Percentiles rank a stretch among this genome's conserved stretches.
Evolutionary conservation across 2,888 invertebrate genomes (phyloP).

Genomic region (Hydroisotoma schaefferi): DNA sequence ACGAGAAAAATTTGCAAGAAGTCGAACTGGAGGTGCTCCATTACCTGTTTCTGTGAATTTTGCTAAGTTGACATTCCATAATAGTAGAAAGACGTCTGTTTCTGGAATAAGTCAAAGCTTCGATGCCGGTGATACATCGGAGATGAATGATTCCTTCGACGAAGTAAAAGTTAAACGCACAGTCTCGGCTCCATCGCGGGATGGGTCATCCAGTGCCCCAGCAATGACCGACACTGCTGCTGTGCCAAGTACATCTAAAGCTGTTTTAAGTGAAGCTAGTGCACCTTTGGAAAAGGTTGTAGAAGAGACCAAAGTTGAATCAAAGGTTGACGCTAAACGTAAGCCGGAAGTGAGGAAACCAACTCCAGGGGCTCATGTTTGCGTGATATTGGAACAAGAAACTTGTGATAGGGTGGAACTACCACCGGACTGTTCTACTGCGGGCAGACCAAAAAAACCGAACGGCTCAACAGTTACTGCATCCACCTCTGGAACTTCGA

Average conservation of each 20-base stretch:
- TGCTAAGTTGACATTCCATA: slow-evolving; percentile 43
- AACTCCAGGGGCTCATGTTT: slow-evolving; percentile 38
- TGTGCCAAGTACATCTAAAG: slow-evolving; percentile 19
- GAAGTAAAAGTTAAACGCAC: slow-evolving; percentile 45
- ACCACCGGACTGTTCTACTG: neutral
- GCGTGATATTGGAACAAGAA: slow-evolving; percentile 44
- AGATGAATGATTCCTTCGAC: slow-evolving; percentile 41
- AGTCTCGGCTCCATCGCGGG: slow-evolving; percentile 41
- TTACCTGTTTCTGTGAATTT: slow-evolving; percentile 37
- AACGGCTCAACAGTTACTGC: slow-evolving; percentile 20
- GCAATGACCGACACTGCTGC: slow-evolving; percentile 8
- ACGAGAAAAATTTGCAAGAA: slow-evolving; percentile 46
- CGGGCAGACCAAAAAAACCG: slow-evolving; percentile 14
- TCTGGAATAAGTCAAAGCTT: slow-evolving; percentile 44
- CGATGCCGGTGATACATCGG: slow-evolving; percentile 40
- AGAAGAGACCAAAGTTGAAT: slow-evolving; percentile 19
- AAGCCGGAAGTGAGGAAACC: slow-evolving; percentile 23
- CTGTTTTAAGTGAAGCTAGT: slow-evolving; percentile 9
- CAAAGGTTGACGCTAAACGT: slow-evolving; percentile 19
- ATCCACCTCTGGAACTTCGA: slow-evolving; percentile 30
- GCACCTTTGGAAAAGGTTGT: slow-evolving; percentile 10
- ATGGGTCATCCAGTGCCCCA: slow-evolving; percentile 29
- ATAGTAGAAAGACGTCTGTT: slow-evolving; percentile 37
- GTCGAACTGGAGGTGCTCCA: slow-evolving; percentile 38
- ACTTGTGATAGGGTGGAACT: slow-evolving; percentile 30